Conservation (phyloP, 1,140 invertebrate species). For the Drosophila kurseongensis region DNA sequence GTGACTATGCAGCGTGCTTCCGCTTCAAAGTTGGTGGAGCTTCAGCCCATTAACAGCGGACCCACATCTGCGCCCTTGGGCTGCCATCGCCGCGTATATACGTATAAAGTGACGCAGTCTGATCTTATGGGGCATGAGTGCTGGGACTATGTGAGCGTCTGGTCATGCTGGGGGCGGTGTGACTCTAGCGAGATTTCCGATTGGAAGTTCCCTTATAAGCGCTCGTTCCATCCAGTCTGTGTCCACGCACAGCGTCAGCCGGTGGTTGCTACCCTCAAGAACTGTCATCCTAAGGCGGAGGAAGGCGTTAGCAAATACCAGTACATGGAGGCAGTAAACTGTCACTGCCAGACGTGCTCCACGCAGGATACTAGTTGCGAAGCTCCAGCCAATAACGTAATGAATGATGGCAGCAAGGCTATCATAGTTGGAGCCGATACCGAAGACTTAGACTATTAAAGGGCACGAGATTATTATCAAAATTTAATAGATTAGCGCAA, state of each 20-base stretch:
- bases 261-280: constrained; percentile 86
- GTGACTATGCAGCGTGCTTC: constrained; percentile 9
- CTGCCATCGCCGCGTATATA: constrained; percentile 85
- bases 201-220: constrained; percentile 94
- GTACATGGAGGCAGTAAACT: constrained; percentile 88
- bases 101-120: constrained; percentile 83
- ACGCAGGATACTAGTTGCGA: constrained; percentile 82
- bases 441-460: constrained; percentile 72
- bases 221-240: constrained; percentile 93
- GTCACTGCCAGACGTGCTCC: constrained; percentile 86
- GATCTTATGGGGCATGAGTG: constrained; percentile 69
- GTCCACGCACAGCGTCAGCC: constrained; percentile 88
- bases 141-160: constrained; percentile 88
- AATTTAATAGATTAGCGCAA: neutral
- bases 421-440: constrained; percentile 69
- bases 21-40: constrained; percentile 56
- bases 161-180: constrained; percentile 93
- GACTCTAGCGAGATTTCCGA: constrained; percentile 94
- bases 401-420: constrained; percentile 53
- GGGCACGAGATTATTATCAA: neutral
- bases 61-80: constrained; percentile 76
- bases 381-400: constrained; percentile 70
- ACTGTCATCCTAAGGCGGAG: constrained; percentile 88
- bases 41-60: constrained; percentile 63
- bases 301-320: constrained; percentile 86